phyloP scores from a whole-genome alignment of 92 coral and sea anemone genomes.

The Zoanthus solanderi region DNA sequence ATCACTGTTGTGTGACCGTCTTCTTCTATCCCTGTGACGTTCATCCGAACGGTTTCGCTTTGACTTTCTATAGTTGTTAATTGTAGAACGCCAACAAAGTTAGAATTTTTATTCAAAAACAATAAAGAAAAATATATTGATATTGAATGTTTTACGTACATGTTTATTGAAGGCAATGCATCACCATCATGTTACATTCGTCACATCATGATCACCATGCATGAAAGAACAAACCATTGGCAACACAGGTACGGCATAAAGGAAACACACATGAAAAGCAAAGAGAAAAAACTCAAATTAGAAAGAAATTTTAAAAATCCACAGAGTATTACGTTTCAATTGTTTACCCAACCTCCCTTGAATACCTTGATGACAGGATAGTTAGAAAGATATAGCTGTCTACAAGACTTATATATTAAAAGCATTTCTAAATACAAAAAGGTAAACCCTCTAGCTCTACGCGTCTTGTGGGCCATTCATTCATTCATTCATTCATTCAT shows the following conservation, averaged over 20 bases:
- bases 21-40: constrained; percentile 70
- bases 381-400: too few species aligned
- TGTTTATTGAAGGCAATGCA: not conserved
- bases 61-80: constrained; percentile 55
- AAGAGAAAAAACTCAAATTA: not conserved
- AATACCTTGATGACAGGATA: too few species aligned
- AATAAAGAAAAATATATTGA: not conserved
- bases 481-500: too few species aligned
- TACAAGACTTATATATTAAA: too few species aligned
- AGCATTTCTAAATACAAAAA: too few species aligned
- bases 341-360: too few species aligned
- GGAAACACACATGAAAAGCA: constrained; percentile 1
- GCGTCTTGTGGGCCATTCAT: too few species aligned
- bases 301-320: not conserved
- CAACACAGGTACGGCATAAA: not conserved
- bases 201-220: not conserved
- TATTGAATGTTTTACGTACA: constrained; percentile 25
- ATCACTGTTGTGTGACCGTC: constrained; percentile 49
- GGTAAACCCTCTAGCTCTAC: too few species aligned
- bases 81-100: constrained; percentile 48
- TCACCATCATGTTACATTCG: not conserved
- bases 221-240: not conserved
- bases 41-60: constrained; percentile 73
- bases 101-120: constrained; percentile 13
- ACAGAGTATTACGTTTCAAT: too few species aligned